A percentile compares a stretch with the other conserved stretches of the same genome.
These are phyloP conservation scores for Astropecten irregularis DNA, from an alignment of 53 echinoderm and acorn worm genomes.

Conservation along the genomic window DNA sequence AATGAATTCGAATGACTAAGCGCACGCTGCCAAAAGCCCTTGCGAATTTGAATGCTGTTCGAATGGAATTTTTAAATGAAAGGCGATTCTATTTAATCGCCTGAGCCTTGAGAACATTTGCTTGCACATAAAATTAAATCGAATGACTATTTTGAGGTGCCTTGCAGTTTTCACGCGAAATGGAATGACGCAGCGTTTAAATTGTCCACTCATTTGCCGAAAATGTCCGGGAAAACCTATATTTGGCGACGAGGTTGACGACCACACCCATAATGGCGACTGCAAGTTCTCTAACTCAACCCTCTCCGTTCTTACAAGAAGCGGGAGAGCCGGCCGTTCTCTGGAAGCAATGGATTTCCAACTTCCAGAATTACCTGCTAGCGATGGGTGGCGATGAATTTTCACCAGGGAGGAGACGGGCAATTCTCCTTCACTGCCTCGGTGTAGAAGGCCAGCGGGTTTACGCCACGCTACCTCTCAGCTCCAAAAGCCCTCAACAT, in stretches of 20 bases:
- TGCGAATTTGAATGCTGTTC: no score
- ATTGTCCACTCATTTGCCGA: no score
- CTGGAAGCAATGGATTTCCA: slow-evolving; percentile 33
- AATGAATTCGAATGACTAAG: no score
- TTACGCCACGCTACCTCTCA: background rate
- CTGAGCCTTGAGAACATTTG: no score
- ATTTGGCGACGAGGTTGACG: slow-evolving; percentile 15
- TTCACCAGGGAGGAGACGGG: background rate
- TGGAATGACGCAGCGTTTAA: no score
- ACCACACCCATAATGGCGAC: background rate
- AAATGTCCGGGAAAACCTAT: no score
- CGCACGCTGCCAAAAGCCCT: no score
- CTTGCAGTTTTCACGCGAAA: no score
- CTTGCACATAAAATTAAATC: no score
- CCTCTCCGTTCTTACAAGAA: slow-evolving; percentile 10
- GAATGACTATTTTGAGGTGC: no score
- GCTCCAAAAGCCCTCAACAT: background rate
- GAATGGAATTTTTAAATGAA: no score
- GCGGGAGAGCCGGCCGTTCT: slow-evolving; percentile 15
- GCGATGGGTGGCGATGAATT: background rate
- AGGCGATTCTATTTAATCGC: no score
- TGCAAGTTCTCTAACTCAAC: background rate
- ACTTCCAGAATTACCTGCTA: background rate
- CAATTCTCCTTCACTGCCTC: slow-evolving; percentile 25
- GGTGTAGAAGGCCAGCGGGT: background rate